Percentiles rank a stretch among this genome's conserved stretches.
Evolutionary conservation across 2,113 vertebrate species (phyloP).

Genomic region (Nothoprocta perdicaria): DNA sequence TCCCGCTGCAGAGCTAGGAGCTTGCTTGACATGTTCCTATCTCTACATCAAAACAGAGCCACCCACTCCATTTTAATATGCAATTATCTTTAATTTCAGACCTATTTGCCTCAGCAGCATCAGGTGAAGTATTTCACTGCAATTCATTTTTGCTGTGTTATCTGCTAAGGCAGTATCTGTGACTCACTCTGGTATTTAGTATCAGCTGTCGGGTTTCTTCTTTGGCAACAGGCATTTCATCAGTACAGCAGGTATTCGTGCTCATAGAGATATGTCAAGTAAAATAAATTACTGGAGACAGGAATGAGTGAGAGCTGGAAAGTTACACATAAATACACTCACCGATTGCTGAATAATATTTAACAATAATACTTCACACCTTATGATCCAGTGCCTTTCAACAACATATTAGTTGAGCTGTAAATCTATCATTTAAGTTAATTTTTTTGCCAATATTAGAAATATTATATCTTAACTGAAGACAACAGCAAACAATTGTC

Average conservation of each 20-base stretch:
- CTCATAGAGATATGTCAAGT: background rate
- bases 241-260: rapidly evolving
- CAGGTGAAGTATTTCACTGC: background rate
- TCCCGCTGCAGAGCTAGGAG: background rate
- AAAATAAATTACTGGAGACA: background rate
- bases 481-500: background rate
- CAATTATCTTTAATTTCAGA: constrained; percentile 60
- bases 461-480: background rate
- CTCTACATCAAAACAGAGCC: constrained; percentile 60
- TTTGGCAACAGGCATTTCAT: background rate
- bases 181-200: background rate
- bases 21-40: constrained; percentile 46
- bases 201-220: background rate
- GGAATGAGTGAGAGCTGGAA: background rate
- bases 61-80: constrained; percentile 60
- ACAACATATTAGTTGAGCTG: background rate
- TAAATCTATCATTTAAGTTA: background rate
- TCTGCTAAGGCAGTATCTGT: background rate
- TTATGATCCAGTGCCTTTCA: background rate
- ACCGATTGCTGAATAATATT: background rate
- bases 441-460: background rate
- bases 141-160: constrained; percentile 17
- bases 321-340: background rate
- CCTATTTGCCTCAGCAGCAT: constrained; percentile 29
- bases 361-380: background rate